A percentile compares a stretch with the other conserved stretches of the same genome.
These are phyloP conservation scores for Saturnia pavonia DNA, from an alignment of 2,888 invertebrate species.

Conservation along the genomic window DNA sequence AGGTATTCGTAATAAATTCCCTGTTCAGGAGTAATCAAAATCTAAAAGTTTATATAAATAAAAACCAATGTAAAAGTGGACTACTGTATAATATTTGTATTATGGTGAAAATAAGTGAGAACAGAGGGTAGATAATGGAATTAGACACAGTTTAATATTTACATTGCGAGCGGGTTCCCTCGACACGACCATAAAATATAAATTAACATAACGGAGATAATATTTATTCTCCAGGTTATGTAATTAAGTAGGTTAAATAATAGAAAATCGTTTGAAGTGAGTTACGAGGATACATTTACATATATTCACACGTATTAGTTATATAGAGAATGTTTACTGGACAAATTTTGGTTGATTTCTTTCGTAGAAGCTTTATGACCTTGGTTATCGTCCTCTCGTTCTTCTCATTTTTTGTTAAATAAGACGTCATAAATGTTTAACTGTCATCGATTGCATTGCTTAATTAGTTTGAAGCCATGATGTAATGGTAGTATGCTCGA, in stretches of 20 bases:
- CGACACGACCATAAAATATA: conserved; percentile 18
- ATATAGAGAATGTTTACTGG: neutral
- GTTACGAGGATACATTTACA: neutral
- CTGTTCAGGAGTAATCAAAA: neutral
- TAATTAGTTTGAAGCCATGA: too few relatives aligned
- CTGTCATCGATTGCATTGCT: too few relatives aligned
- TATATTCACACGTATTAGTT: neutral
- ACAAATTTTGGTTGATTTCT: neutral
- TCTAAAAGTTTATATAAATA: neutral
- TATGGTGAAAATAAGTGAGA: conserved; percentile 14
- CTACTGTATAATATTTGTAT: neutral
- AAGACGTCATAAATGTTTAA: too few relatives aligned
- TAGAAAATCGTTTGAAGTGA: neutral
- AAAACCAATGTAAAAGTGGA: neutral
- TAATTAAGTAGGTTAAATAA: conserved; percentile 6
- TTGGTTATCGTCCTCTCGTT: too few relatives aligned
- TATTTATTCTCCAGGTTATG: conserved; percentile 19
- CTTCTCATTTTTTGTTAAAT: too few relatives aligned
- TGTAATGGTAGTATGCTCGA: too few relatives aligned
- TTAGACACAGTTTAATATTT: conserved; percentile 43
- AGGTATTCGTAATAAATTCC: neutral
- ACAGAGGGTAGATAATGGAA: conserved; percentile 39
- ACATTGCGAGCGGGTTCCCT: conserved; percentile 28
- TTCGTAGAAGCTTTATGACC: too few relatives aligned
- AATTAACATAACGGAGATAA: conserved; percentile 18